A percentile compares a stretch with the other conserved stretches of the same genome.
These are phyloP conservation scores for Cladopsammia gracilis DNA, from an alignment of 64 coral and sea anemone genomes.

Conservation along the genomic window DNA sequence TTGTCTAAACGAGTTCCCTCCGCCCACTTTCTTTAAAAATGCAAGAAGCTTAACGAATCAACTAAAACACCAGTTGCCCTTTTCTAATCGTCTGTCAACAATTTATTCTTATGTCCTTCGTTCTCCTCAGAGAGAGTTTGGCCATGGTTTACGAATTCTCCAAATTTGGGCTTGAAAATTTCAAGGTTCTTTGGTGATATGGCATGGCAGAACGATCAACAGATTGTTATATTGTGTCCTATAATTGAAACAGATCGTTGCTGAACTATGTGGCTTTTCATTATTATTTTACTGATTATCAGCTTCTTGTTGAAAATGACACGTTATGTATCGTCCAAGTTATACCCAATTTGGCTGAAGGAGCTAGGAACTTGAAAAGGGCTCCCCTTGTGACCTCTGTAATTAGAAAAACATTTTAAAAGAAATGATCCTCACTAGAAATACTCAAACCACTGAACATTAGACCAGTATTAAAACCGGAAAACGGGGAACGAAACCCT, in stretches of 20 bases:
- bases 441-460: neutral
- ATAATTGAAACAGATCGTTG: neutral
- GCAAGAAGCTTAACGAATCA: neutral
- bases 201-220: neutral
- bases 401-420: neutral
- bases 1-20: neutral
- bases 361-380: too few species aligned
- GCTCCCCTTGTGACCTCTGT: neutral
- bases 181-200: constrained; percentile 20
- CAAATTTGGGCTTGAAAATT: neutral
- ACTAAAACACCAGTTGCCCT: too few species aligned
- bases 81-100: too few species aligned
- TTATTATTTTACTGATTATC: too few species aligned
- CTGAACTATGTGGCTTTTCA: neutral
- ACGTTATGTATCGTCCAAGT: too few species aligned
- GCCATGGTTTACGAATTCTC: too few species aligned
- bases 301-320: too few species aligned
- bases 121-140: too few species aligned
- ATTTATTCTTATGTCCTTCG: too few species aligned
- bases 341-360: too few species aligned
- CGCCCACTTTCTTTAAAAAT: constrained; percentile 1
- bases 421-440: neutral
- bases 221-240: neutral
- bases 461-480: constrained; percentile 41
- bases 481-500: constrained; percentile 28